A percentile compares a stretch with the other conserved stretches of the same genome.
phyloP scores from a whole-genome alignment of 2,113 vertebrate genomes.

The Cyphomyrus plagiostoma region DNA sequence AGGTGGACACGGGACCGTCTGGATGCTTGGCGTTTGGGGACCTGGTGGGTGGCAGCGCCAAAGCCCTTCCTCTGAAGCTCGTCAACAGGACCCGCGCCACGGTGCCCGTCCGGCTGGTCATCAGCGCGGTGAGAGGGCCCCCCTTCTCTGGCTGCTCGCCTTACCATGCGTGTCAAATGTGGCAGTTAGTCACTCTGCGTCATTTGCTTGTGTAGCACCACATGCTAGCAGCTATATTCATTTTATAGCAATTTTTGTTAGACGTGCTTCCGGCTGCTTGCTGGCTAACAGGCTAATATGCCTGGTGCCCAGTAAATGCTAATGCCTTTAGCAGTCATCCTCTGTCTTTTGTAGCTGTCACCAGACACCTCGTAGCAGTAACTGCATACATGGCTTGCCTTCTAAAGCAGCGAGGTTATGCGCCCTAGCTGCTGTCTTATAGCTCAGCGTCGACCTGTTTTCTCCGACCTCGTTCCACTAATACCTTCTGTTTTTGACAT shows the following conservation, averaged over 20 bases:
- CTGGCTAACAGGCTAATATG: background rate
- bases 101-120: conserved; percentile 81
- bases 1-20: conserved; percentile 72
- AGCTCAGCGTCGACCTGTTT: background rate
- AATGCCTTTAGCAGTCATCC: background rate
- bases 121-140: conserved; percentile 77
- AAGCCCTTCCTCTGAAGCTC: conserved; percentile 78
- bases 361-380: background rate
- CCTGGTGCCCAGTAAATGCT: background rate
- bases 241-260: background rate
- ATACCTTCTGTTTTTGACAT: background rate
- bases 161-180: background rate
- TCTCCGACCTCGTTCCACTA: background rate
- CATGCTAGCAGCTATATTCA: background rate
- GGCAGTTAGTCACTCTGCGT: background rate
- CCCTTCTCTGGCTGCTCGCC: background rate
- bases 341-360: background rate
- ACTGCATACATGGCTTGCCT: background rate
- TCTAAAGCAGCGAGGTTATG: background rate
- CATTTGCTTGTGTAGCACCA: background rate
- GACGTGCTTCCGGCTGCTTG: background rate
- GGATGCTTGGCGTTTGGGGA: conserved; percentile 85
- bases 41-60: conserved; percentile 70
- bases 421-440: background rate
- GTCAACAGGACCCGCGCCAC: conserved; percentile 78